Evolutionary conservation across 1,140 invertebrate species (phyloP), one percentile per base, ranked within the genome.

Genomic region (Globodera rostochiensis): DNA sequence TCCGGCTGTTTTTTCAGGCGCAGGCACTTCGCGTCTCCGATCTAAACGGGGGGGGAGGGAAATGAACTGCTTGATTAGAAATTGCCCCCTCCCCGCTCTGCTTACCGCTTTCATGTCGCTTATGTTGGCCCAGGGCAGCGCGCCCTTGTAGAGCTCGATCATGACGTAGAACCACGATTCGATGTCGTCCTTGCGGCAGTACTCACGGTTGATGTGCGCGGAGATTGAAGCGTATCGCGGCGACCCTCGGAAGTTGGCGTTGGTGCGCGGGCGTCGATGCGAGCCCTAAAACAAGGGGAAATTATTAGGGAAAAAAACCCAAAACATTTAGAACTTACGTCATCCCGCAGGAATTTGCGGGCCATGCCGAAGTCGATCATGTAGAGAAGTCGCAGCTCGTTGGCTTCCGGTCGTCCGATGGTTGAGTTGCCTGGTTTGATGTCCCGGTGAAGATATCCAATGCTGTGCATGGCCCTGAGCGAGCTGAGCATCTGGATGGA

Each of bases 231-330:
- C 86, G 73, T 87, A 87, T 46, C 86, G 84, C 15, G 86, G 79
- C 4, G 86, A 87, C 19, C 86, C 86, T 36, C 86, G 87, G 75
- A 87, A 87, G 6, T 86, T 84, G 11, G 85, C 80, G 50, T 70
- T 64, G 21, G 67, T 57, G 45, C 86, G 67, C 15, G 86, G 86
- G 70, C 81, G 82, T 13, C 87, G 79, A n/a, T 86, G 67, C 25
- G 67, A 70, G 6, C 67, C 67, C 67, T 70, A 45, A 9, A 70
- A 25, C 21, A 6, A 70, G 4, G 36, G 36, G 36, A 36, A 36
- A 36, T 36, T 36, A 36, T 36, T 3, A 36, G 36, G 2, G 3
- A 3, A 36, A 36, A 36, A 36, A 36, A 36, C 25, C n/a, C n/a
- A 25, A 25, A 36, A 36, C 1, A 82, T 15, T 25, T 8, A 70